Conservation (phyloP, 1,140 invertebrate genomes). For the Drosophila trapezifrons region DNA sequence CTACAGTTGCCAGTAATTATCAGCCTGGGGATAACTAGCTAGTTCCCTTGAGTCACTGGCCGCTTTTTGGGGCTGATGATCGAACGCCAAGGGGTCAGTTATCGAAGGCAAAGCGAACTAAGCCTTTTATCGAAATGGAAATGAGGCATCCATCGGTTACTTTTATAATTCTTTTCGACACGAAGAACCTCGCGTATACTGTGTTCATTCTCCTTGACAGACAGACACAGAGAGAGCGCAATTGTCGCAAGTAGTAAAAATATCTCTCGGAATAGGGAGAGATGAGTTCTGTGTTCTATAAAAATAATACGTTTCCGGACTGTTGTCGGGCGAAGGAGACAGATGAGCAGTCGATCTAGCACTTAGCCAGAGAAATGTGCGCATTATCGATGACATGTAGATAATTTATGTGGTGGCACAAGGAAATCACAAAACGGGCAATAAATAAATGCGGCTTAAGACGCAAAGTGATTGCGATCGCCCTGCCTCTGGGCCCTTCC, state of each 20-base stretch:
- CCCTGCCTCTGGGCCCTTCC: neutral
- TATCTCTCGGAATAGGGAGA: constrained; percentile 10
- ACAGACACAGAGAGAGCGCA: neutral
- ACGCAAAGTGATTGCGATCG: neutral
- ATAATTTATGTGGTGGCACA: constrained; percentile 20
- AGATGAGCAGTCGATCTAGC: constrained; percentile 21
- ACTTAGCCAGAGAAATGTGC: constrained; percentile 14
- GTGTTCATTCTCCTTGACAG: neutral
- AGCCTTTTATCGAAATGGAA: constrained; percentile 5
- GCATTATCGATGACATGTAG: constrained; percentile 23
- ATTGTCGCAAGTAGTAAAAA: constrained; percentile 39
- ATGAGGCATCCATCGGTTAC: constrained; percentile 1
- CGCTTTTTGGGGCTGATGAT: constrained; percentile 4
- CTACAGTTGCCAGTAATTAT: constrained; percentile 37
- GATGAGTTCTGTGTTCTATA: constrained; percentile 23
- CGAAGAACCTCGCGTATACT: neutral
- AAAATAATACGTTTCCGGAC: constrained; percentile 29
- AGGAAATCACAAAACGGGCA: constrained; percentile 17
- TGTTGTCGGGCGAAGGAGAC: constrained; percentile 20
- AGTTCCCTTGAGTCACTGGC: constrained; percentile 24
- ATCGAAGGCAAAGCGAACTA: neutral
- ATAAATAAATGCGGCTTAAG: constrained; percentile 36
- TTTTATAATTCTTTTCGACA: neutral
- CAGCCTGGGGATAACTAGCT: constrained; percentile 14
- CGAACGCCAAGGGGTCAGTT: constrained; percentile 5